These are phyloP conservation scores for Zaprionus inermis DNA, from an alignment of 1,140 invertebrate species.

Conservation along the genomic window DNA sequence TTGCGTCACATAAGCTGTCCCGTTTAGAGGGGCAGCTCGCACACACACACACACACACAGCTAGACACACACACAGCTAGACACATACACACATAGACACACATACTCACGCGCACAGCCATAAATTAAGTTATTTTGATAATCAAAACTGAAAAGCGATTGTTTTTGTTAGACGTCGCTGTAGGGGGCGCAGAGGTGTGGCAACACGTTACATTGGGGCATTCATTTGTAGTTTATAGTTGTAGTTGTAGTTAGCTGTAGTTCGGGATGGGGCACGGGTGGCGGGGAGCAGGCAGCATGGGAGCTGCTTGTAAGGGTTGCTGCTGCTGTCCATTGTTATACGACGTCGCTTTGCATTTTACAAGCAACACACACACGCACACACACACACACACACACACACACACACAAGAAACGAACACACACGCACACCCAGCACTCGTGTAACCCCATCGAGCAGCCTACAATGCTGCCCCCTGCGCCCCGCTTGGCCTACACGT, in stretches of 20 bases:
- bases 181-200: neutral
- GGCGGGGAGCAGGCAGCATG: neutral
- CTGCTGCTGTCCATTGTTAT: slow-evolving; percentile 57
- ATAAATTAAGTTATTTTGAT: slow-evolving; percentile 82
- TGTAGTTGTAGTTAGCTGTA: slow-evolving; percentile 28
- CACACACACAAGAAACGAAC: neutral
- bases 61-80: slow-evolving; percentile 17
- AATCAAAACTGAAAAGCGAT: slow-evolving; percentile 80
- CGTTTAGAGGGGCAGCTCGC: slow-evolving; percentile 58
- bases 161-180: slow-evolving; percentile 55
- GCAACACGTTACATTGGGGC: slow-evolving; percentile 44
- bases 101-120: slow-evolving; percentile 40
- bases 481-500: neutral
- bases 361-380: slow-evolving; percentile 26
- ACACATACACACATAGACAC: slow-evolving; percentile 17
- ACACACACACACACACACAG: neutral
- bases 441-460: slow-evolving; percentile 25
- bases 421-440: slow-evolving; percentile 9
- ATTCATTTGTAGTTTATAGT: slow-evolving; percentile 72
- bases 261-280: neutral
- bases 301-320: slow-evolving; percentile 55
- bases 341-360: slow-evolving; percentile 48
- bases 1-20: slow-evolving; percentile 76
- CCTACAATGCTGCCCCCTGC: neutral
- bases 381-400: slow-evolving; percentile 10